A percentile compares a stretch with the other conserved stretches of the same genome.
These are phyloP conservation scores for Lordiphosa mommai DNA, from an alignment of 1,140 invertebrate species.

Conservation along the genomic window DNA sequence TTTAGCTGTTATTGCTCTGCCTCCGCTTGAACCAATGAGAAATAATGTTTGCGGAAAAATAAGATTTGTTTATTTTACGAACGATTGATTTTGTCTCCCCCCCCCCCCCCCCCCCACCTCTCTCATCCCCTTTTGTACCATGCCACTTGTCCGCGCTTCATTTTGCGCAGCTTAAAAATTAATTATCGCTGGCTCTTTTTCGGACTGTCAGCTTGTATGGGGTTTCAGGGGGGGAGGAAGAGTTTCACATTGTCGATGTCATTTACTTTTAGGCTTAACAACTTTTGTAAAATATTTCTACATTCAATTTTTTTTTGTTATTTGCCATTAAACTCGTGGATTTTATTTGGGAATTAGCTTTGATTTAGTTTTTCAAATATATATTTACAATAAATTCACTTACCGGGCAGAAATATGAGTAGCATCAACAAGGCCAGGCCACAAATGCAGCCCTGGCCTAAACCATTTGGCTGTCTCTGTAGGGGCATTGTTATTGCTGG, in stretches of 20 bases:
- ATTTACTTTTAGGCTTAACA: slow-evolving; percentile 56
- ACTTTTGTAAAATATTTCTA: slow-evolving; percentile 60
- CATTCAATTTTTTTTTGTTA: slow-evolving; percentile 23
- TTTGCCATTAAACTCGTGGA: slow-evolving; percentile 22
- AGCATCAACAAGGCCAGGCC: slow-evolving; percentile 42
- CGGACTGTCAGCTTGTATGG: not conserved
- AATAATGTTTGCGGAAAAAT: slow-evolving; percentile 78
- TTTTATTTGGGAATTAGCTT: slow-evolving; percentile 45
- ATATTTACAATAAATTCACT: slow-evolving; percentile 39
- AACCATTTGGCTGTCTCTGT: slow-evolving; percentile 33
- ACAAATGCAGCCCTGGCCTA: slow-evolving; percentile 37
- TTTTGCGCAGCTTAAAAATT: slow-evolving; percentile 76
- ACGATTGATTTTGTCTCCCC: slow-evolving; percentile 61
- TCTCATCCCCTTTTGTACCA: not conserved
- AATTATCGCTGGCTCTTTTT: slow-evolving; percentile 61
- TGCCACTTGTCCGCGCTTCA: slow-evolving; percentile 59
- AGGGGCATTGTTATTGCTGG: slow-evolving; percentile 11
- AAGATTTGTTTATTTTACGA: slow-evolving; percentile 78
- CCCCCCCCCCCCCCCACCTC: not conserved
- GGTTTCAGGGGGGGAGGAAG: not conserved
- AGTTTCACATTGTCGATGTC: slow-evolving; percentile 24
- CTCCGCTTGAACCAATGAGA: slow-evolving; percentile 51
- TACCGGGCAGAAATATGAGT: slow-evolving; percentile 60
- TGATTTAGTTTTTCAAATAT: slow-evolving; percentile 37
- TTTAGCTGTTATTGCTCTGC: slow-evolving; percentile 32